Conservation (phyloP, 2,888 invertebrate genomes). For the Cactoblastis cactorum region DNA sequence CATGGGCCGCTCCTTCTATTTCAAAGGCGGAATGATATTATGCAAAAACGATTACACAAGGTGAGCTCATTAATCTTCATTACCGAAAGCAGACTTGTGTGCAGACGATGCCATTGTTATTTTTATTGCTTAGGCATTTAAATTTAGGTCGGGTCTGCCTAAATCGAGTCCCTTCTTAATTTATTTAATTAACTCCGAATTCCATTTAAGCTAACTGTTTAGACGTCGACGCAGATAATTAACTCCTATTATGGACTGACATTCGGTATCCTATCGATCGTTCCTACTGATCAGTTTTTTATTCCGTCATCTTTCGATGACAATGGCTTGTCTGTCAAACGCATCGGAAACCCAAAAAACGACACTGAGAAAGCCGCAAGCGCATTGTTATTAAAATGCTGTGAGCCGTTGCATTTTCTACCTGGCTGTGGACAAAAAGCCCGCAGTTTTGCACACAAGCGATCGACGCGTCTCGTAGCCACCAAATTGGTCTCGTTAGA, state of each 20-base stretch:
- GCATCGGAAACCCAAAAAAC: conserved; percentile 65
- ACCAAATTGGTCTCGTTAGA: conserved; percentile 68
- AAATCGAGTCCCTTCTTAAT: conserved; percentile 13
- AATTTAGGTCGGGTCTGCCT: conserved; percentile 3
- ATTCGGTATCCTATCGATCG: conserved; percentile 55
- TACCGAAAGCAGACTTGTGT: neutral
- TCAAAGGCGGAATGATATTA: conserved; percentile 95
- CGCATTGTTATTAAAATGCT: conserved; percentile 78
- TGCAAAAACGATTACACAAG: conserved; percentile 97
- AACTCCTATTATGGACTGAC: conserved; percentile 49
- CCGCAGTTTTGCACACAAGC: conserved; percentile 65
- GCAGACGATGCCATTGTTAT: neutral
- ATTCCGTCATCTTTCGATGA: conserved; percentile 70
- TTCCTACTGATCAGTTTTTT: conserved; percentile 70
- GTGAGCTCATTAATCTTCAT: conserved; percentile 76
- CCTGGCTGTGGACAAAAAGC: conserved; percentile 69
- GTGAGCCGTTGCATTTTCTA: conserved; percentile 70
- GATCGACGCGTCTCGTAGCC: conserved; percentile 53
- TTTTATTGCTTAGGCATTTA: conserved; percentile 6
- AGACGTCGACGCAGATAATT: conserved; percentile 39
- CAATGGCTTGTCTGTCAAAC: conserved; percentile 75
- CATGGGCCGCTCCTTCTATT: conserved; percentile 94
- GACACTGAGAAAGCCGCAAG: conserved; percentile 67
- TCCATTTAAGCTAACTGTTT: conserved; percentile 8
- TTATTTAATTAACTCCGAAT: conserved; percentile 21